Percentiles rank a stretch among this genome's conserved stretches.
Conservation (phyloP, 2,888 invertebrate species). For the Eupithecia subfuscata region DNA sequence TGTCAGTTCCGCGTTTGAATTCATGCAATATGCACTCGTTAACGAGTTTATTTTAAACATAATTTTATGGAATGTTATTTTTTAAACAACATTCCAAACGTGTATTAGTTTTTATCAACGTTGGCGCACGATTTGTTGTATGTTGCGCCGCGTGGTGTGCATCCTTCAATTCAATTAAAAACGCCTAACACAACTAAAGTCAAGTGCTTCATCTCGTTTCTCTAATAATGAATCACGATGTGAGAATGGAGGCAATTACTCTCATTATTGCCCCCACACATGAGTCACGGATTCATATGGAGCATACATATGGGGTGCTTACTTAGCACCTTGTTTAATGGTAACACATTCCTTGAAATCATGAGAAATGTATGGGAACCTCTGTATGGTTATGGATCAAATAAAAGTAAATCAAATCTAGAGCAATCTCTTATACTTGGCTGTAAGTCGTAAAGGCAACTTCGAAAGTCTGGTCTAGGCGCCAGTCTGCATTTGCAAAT, state of each 20-base stretch:
- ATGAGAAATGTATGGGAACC: slow-evolving; percentile 26
- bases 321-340: slow-evolving; percentile 47
- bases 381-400: background rate
- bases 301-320: slow-evolving; percentile 49
- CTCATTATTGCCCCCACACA: slow-evolving; percentile 67
- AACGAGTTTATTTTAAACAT: slow-evolving; percentile 47
- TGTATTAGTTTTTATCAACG: background rate
- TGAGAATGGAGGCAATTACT: slow-evolving; percentile 80
- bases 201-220: slow-evolving; percentile 64
- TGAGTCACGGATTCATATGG: slow-evolving; percentile 67
- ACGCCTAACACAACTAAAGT: slow-evolving; percentile 70
- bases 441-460: background rate
- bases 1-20: slow-evolving; percentile 71
- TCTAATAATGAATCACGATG: slow-evolving; percentile 78
- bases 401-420: background rate
- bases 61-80: slow-evolving; percentile 47
- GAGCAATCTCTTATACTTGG: background rate
- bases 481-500: background rate
- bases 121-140: slow-evolving; percentile 56
- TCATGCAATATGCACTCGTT: slow-evolving; percentile 44
- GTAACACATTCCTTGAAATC: slow-evolving; percentile 46
- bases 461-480: background rate
- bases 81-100: slow-evolving; percentile 32
- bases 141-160: slow-evolving; percentile 55
- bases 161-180: slow-evolving; percentile 67